These are phyloP conservation scores for Rhogogaster chlorosoma DNA, from an alignment of 2,888 invertebrate genomes.

Conservation along the genomic window DNA sequence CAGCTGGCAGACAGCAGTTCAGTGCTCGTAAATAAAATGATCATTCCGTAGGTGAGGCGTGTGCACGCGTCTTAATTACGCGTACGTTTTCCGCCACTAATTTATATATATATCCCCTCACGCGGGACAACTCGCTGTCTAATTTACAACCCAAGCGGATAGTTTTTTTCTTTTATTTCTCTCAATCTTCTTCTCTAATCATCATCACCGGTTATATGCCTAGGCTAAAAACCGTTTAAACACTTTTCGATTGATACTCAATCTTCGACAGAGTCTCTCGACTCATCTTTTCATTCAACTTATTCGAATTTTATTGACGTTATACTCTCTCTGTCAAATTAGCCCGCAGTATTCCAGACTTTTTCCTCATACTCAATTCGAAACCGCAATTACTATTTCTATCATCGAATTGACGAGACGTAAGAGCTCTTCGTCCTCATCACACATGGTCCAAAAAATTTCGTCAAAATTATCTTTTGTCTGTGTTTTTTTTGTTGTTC, in stretches of 20 bases:
- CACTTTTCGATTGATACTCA: background rate
- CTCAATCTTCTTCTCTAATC: background rate
- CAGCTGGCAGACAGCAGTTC: background rate
- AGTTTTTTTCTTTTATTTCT: background rate
- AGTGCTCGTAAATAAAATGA: conserved; percentile 7
- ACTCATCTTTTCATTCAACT: too few relatives aligned
- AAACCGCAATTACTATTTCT: too few relatives aligned
- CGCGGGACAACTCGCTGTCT: background rate
- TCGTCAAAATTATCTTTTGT: too few relatives aligned
- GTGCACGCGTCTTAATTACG: conserved; percentile 8
- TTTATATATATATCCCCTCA: background rate
- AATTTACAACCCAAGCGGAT: background rate
- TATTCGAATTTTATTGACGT: too few relatives aligned
- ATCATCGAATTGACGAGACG: too few relatives aligned
- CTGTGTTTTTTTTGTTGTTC: too few relatives aligned
- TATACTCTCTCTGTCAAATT: too few relatives aligned
- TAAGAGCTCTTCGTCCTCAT: too few relatives aligned
- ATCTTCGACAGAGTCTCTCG: background rate
- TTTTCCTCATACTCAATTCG: too few relatives aligned
- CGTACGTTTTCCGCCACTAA: background rate
- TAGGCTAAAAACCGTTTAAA: background rate
- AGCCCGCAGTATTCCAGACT: too few relatives aligned
- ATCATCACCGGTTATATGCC: background rate
- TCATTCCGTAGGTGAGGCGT: conserved; percentile 1
- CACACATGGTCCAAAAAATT: background rate